These are phyloP conservation scores for Oceanodroma leucorhoa DNA, from an alignment of 2,797 vertebrate species.

Conservation along the genomic window DNA sequence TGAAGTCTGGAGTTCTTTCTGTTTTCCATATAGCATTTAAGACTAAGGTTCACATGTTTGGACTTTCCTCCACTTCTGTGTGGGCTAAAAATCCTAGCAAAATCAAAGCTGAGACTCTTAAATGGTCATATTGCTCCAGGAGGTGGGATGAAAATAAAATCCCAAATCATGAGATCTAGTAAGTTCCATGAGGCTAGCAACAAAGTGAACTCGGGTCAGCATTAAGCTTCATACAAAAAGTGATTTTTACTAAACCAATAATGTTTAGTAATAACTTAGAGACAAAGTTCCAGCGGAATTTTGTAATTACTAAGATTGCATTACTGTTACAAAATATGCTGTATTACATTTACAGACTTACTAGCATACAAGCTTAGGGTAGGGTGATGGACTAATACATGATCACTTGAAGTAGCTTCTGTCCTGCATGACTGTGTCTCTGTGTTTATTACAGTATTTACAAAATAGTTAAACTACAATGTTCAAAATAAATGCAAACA, in stretches of 20 bases:
- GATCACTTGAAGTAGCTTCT: background rate
- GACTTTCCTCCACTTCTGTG: background rate
- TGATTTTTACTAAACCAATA: background rate
- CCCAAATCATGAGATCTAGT: background rate
- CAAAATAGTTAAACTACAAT: background rate
- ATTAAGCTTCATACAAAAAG: background rate
- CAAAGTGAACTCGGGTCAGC: background rate
- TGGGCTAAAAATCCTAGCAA: background rate
- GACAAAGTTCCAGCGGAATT: background rate
- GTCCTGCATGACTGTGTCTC: background rate
- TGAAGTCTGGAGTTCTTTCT: conserved; percentile 2
- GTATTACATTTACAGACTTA: background rate
- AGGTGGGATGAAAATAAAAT: background rate
- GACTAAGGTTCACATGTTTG: background rate
- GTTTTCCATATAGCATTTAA: background rate
- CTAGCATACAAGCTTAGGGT: background rate
- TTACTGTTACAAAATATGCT: conserved; percentile 22
- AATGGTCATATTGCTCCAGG: background rate
- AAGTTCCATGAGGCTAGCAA: background rate
- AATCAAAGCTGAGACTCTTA: background rate
- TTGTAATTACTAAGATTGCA: conserved; percentile 33
- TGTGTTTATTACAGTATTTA: background rate
- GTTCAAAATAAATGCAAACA: background rate
- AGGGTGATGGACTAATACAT: background rate
- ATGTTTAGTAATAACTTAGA: background rate